Evolutionary conservation across 2,888 invertebrate genomes (phyloP), one percentile per base, ranked within the genome.

Genomic region (Apoda limacodes): DNA sequence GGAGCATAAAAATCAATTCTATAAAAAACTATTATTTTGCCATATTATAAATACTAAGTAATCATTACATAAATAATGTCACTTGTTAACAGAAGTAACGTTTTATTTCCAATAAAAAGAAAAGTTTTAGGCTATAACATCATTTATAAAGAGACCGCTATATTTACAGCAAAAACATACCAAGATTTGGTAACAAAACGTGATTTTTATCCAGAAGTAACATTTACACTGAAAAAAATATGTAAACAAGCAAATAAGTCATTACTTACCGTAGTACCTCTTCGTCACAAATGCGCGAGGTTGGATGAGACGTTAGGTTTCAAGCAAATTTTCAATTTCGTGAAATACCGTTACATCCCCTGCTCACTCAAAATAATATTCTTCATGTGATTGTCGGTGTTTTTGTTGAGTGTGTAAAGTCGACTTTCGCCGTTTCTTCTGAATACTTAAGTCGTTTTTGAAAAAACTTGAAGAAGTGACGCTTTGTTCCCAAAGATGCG

Each of bases 91-190:
- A 25, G 25, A 25, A 25, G 25, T 13, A 11, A 13, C 25, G 13
- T 25, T 13, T 13, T 25, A 9, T 6, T 25, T 25, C 25, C 7
- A 25, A 25, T 25, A 13, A 13, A 25, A 25, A 25, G 7, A 25
- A 11, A 25, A 25, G 9, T 23, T 13, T 9, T 24, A 30, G 17
- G 24, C 25, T n/a, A n/a, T n/a, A n/a, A n/a, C 24, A 12, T 13
- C 19, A 24, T 12, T 24, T 19, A 30, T 13, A 30, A 20, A 24
- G 19, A 25, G 23, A 25, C 5, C 30, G 24, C 25, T 30, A 30
- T 30, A 19, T 30, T 30, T 30, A 11, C 23, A 30, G 30, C 30
- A 30, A 9, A 30, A 15, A 24, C 23, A 30, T 24, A 30, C 17
- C 10, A 30, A 24, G 17, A 30, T n/a, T 30, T 24, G 23, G 17